These are phyloP conservation scores for Sycophaga agraensis DNA, from an alignment of 1,140 invertebrate genomes.

Conservation along the genomic window DNA sequence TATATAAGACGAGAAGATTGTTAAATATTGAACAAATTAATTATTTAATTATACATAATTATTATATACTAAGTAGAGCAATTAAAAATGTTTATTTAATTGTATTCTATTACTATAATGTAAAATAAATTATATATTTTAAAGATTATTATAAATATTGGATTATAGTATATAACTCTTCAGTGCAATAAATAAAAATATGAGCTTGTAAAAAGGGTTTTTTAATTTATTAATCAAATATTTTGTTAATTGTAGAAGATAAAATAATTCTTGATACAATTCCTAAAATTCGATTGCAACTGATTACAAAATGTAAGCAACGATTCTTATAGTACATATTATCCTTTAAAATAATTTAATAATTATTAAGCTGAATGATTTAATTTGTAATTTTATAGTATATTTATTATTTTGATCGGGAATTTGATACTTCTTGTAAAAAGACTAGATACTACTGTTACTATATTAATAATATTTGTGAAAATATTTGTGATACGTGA, in stretches of 20 bases:
- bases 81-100: conserved; percentile 9
- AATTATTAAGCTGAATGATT: background rate
- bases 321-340: background rate
- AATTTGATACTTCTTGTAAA: no score
- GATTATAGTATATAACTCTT: background rate
- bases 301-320: background rate
- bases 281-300: background rate
- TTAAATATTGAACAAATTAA: conserved; percentile 25
- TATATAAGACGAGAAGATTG: conserved; percentile 9
- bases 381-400: no score
- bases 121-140: conserved; percentile 2
- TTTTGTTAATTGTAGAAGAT: background rate
- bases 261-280: background rate
- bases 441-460: no score
- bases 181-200: conserved; percentile 19
- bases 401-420: no score
- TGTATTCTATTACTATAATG: background rate
- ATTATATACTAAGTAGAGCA: conserved; percentile 5
- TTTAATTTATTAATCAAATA: background rate
- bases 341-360: background rate
- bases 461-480: no score
- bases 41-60: conserved; percentile 19
- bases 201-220: background rate
- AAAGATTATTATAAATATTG: conserved; percentile 3
- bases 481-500: no score